phyloP scores from a whole-genome alignment of 2,888 invertebrate species.

The Cheilosia soror region DNA sequence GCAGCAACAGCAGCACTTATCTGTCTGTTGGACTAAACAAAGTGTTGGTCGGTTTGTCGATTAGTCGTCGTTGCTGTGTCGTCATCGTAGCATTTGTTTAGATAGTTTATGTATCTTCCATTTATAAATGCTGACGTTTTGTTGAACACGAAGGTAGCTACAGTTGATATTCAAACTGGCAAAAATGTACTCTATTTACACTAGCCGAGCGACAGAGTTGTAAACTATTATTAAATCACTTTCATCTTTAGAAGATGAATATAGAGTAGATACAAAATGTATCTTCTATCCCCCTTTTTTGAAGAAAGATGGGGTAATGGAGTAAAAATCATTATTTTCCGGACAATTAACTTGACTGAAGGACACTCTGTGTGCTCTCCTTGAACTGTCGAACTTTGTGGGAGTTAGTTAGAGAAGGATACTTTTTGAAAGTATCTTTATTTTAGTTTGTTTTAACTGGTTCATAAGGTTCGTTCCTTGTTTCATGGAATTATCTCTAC shows the following conservation, averaged over 20 bases:
- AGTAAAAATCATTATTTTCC: constrained; percentile 34
- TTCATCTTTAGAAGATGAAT: not conserved
- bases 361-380: constrained; percentile 47
- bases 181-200: constrained; percentile 12
- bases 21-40: constrained; percentile 17
- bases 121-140: constrained; percentile 8
- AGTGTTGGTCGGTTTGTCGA: constrained; percentile 7
- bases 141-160: constrained; percentile 4
- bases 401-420: not conserved
- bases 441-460: too few species aligned
- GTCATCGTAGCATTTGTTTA: not conserved
- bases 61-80: constrained; percentile 4
- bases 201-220: constrained; percentile 4
- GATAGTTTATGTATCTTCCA: constrained; percentile 36
- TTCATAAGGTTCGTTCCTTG: too few species aligned
- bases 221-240: constrained; percentile 52
- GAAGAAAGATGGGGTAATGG: constrained; percentile 7
- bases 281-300: not conserved
- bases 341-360: constrained; percentile 54
- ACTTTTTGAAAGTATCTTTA: not conserved
- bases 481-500: too few species aligned
- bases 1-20: constrained; percentile 58
- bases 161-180: not conserved
- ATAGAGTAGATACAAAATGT: constrained; percentile 5
- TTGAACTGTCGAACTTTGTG: constrained; percentile 52